A percentile compares a stretch with the other conserved stretches of the same genome.
Evolutionary conservation across 2,113 vertebrate genomes (phyloP).

Genomic region (Psophia crepitans): DNA sequence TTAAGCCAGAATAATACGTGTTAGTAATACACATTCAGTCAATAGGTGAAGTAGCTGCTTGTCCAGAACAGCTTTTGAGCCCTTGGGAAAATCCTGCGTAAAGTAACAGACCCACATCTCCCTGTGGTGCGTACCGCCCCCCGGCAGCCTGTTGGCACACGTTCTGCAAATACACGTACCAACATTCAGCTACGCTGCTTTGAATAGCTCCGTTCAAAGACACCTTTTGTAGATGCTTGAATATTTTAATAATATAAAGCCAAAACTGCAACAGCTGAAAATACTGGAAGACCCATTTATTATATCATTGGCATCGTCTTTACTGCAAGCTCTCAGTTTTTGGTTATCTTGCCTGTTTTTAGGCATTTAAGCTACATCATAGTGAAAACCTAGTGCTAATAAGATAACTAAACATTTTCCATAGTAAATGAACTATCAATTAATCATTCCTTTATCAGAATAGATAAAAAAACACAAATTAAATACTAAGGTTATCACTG

Average conservation of each 20-base stretch:
- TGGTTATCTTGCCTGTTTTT: not conserved
- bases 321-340: not conserved
- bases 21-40: not conserved
- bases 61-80: not conserved
- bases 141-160: rapidly evolving
- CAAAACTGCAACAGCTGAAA: not conserved
- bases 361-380: not conserved
- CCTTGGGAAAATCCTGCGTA: not conserved
- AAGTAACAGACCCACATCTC: too few species aligned
- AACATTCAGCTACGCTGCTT: not conserved
- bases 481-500: not conserved
- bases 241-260: not conserved
- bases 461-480: not conserved
- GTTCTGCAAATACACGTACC: not conserved
- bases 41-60: not conserved
- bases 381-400: not conserved
- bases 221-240: not conserved
- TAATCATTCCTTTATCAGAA: not conserved
- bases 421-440: not conserved
- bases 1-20: not conserved
- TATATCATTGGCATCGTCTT: not conserved
- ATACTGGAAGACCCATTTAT: not conserved
- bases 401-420: not conserved
- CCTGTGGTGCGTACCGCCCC: rapidly evolving
- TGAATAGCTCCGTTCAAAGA: not conserved